Evolutionary conservation across 2,888 invertebrate species (phyloP).

Genomic region (Scaptomyza caliginosa): DNA sequence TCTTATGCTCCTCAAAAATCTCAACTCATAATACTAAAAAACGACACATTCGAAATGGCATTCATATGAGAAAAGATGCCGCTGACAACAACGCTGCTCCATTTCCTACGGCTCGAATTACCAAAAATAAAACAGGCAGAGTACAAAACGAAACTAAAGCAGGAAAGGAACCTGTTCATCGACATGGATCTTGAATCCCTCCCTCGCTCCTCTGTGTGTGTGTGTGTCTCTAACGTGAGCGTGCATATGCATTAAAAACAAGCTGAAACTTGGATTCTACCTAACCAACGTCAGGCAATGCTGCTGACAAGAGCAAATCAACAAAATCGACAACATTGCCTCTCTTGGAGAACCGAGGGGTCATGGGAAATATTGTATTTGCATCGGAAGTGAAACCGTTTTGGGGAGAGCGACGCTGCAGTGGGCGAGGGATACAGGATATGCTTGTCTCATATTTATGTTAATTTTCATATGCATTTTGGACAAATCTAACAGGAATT

Average conservation of each 20-base stretch:
- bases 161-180: slow-evolving; percentile 73
- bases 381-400: slow-evolving; percentile 77
- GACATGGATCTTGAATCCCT: slow-evolving; percentile 31
- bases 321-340: slow-evolving; percentile 42
- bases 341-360: slow-evolving; percentile 41
- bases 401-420: no score
- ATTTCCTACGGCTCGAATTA: slow-evolving; percentile 72
- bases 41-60: slow-evolving; percentile 58
- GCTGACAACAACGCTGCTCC: slow-evolving; percentile 47
- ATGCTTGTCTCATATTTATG: slow-evolving; percentile 65
- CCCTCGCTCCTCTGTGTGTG: slow-evolving; percentile 17
- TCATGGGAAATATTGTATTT: slow-evolving; percentile 68
- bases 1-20: slow-evolving; percentile 21
- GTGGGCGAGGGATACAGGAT: slow-evolving; percentile 55
- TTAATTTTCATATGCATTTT: slow-evolving; percentile 60
- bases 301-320: slow-evolving; percentile 69
- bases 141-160: slow-evolving; percentile 32
- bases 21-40: slow-evolving; percentile 53
- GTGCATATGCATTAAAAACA: slow-evolving; percentile 58
- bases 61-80: slow-evolving; percentile 61
- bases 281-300: slow-evolving; percentile 13
- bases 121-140: slow-evolving; percentile 44
- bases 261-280: slow-evolving; percentile 41
- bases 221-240: slow-evolving; percentile 37
- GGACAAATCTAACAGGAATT: slow-evolving; percentile 65